Evolutionary conservation across 23 tunicate genomes (phyloP), one percentile per base, ranked within the genome.

Genomic region (Diplosoma virens): DNA sequence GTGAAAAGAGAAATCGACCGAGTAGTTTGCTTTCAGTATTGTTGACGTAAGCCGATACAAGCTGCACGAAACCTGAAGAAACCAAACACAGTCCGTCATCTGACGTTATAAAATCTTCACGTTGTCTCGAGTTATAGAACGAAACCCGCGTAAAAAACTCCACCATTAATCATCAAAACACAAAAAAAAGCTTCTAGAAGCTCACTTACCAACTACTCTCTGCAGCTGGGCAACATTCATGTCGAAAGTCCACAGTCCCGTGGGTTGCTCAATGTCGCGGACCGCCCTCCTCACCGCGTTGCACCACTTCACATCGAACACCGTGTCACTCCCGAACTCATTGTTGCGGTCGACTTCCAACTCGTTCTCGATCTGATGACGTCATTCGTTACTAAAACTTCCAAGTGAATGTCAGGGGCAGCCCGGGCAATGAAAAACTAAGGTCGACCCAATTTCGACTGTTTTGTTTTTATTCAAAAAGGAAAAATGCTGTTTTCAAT

Each of bases 221-320:
- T 90, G 89, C 9, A 90, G 82, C 47, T 84, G 89, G 1, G 89
- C 84, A 23, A 90, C 58, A 59, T 84, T 90, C 90, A 90, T 58
- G 20, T 59, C 61, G 20, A 80, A 79, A 20, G 89, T 90, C 89
- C 89, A 90, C 24, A 90, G 66, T 34, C 89, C 47, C 30, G 76
- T 79, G 6, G 97, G 97, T 55, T 90, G 97, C 21, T 81, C 85
- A 28, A 84, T 53, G 2, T 86, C 97, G 30, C 84, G 65, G 0
- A 90, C 75, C 1, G 97, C 81, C n/a, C 97, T 53, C 34, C 86
- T 58, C 47, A 90, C 61, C 2, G 86, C 97, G 24, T 69, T 74
- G 2, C 79, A 66, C 97, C 97, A 90, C 28, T 72, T 84, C 33
- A 90, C 71, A 79, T 90, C 89, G 47, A 90, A 90, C 78, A 77